These are phyloP conservation scores for Chromis chromis DNA, from an alignment of 2,797 vertebrate species.

Conservation along the genomic window DNA sequence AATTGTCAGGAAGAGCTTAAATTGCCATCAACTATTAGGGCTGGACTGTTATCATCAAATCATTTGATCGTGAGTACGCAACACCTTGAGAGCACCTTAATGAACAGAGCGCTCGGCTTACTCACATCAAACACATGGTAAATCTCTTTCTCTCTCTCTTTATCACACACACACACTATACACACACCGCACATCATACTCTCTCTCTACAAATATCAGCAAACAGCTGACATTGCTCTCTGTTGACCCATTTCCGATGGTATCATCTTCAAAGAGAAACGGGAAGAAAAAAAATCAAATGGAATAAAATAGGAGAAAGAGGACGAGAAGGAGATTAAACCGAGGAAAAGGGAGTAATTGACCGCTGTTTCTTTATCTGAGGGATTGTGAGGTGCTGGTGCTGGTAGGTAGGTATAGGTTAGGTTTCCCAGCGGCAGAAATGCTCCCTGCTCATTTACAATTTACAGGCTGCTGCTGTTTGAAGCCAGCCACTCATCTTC, in stretches of 20 bases:
- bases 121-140: constrained; percentile 73
- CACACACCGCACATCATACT: constrained; percentile 36
- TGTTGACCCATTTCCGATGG: constrained; percentile 76
- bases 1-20: constrained; percentile 67
- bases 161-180: background rate
- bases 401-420: constrained; percentile 49
- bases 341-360: constrained; percentile 64
- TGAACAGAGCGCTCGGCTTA: constrained; percentile 58
- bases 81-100: constrained; percentile 68
- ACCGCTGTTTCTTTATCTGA: constrained; percentile 49
- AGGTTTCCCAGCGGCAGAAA: constrained; percentile 61
- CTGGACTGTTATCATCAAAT: constrained; percentile 67
- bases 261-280: constrained; percentile 71
- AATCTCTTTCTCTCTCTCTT: constrained; percentile 33
- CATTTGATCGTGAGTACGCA: constrained; percentile 65
- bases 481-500: constrained; percentile 72
- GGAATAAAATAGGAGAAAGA: constrained; percentile 28
- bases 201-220: constrained; percentile 56
- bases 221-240: constrained; percentile 79
- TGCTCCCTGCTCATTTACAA: constrained; percentile 70
- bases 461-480: constrained; percentile 66
- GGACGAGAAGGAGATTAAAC: constrained; percentile 56
- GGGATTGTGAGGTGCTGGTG: constrained; percentile 28
- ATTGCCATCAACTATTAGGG: constrained; percentile 72
- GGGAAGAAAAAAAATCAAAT: constrained; percentile 26